Conservation (phyloP, 1,140 invertebrate species). For the Drosophila quadrilineata region DNA sequence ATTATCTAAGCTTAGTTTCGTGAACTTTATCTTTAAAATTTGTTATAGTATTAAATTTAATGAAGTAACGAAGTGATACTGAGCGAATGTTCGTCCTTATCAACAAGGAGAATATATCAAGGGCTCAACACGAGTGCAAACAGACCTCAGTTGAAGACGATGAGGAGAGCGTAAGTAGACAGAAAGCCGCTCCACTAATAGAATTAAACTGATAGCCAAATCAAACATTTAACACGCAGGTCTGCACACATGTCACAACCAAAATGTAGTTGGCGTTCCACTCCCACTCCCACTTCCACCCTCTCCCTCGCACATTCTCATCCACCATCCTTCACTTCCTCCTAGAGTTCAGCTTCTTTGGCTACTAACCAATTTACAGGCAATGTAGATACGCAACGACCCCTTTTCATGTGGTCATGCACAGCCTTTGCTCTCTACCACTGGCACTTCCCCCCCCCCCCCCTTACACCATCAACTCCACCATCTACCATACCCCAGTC, state of each 20-base stretch:
- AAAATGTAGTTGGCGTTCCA: background rate
- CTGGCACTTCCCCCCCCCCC: conserved; percentile 4
- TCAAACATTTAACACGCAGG: conserved; percentile 57
- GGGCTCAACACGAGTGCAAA: conserved; percentile 37
- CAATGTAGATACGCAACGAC: conserved; percentile 7
- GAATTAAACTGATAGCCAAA: conserved; percentile 75
- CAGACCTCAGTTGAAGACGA: background rate
- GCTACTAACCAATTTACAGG: background rate
- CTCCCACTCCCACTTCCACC: background rate
- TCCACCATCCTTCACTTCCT: background rate
- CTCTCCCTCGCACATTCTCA: background rate
- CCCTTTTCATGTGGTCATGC: conserved; percentile 52
- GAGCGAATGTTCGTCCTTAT: conserved; percentile 28
- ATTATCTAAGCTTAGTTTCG: too few species aligned
- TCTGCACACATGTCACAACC: conserved; percentile 46
- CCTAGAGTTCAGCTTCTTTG: too few species aligned
- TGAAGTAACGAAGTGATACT: too few species aligned
- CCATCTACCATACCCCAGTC: too few species aligned
- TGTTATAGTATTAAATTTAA: too few species aligned
- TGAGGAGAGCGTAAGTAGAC: background rate
- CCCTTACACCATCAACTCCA: too few species aligned
- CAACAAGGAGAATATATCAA: conserved; percentile 24
- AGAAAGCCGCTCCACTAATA: conserved; percentile 59
- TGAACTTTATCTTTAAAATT: too few species aligned
- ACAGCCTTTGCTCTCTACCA: background rate